These are phyloP conservation scores for Phymatocera aterrima DNA, from an alignment of 2,888 invertebrate species.

Conservation along the genomic window DNA sequence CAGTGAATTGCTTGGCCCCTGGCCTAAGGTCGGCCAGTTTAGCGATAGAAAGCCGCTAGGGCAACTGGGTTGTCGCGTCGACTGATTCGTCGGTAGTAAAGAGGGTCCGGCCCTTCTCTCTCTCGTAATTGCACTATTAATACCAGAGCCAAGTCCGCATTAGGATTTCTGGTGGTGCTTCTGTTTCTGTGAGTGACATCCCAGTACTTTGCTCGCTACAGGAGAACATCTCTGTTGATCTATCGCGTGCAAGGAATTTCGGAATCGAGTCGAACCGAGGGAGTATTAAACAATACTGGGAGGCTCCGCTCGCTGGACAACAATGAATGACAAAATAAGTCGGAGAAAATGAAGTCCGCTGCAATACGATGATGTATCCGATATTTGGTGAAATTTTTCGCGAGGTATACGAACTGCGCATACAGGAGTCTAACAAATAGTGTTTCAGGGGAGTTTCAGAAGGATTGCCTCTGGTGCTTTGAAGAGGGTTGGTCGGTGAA, in stretches of 20 bases:
- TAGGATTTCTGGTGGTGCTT: slow-evolving; percentile 23
- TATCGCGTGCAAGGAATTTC: neutral
- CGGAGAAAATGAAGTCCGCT: too few relatives aligned
- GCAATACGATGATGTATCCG: neutral
- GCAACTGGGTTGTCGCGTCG: slow-evolving; percentile 38
- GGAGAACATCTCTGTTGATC: neutral
- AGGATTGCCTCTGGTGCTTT: slow-evolving; percentile 38
- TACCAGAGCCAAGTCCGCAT: slow-evolving; percentile 29
- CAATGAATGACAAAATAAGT: too few relatives aligned
- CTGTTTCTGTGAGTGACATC: slow-evolving; percentile 1
- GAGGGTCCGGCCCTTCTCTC: slow-evolving; percentile 42
- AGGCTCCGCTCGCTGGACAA: too few relatives aligned
- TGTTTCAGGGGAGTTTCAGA: neutral
- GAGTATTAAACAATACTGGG: too few relatives aligned
- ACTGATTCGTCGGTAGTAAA: slow-evolving; percentile 36
- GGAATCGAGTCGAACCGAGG: neutral
- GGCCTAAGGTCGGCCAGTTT: slow-evolving; percentile 29
- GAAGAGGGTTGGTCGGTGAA: slow-evolving; percentile 39
- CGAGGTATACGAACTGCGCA: neutral
- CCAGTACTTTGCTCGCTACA: neutral
- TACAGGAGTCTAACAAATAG: neutral
- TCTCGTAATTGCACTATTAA: slow-evolving; percentile 40
- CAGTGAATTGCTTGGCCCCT: neutral
- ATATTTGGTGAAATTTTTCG: neutral
- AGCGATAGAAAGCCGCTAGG: slow-evolving; percentile 26